These are phyloP conservation scores for Zelostemma sp. DNA, from an alignment of 1,140 invertebrate genomes.

Conservation along the genomic window DNA sequence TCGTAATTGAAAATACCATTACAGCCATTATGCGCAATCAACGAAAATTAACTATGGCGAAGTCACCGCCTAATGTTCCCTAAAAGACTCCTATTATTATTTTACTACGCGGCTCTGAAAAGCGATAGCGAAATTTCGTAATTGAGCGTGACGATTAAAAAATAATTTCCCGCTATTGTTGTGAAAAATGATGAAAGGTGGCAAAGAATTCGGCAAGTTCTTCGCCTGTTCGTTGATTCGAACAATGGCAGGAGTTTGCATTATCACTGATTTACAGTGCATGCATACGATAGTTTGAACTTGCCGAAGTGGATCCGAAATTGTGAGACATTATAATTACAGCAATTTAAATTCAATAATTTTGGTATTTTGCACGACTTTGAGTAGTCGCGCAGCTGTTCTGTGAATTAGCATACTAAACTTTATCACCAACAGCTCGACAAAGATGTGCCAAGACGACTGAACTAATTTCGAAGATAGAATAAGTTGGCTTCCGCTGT, in stretches of 20 bases:
- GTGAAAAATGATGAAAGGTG: too few relatives aligned
- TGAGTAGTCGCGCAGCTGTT: conserved; percentile 66
- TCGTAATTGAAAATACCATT: conserved; percentile 59
- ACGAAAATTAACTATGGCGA: conserved; percentile 20
- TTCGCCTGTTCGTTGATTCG: too few relatives aligned
- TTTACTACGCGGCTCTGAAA: too few relatives aligned
- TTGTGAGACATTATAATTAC: conserved; percentile 68
- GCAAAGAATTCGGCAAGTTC: too few relatives aligned
- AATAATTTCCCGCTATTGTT: too few relatives aligned
- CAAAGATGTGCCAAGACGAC: conserved; percentile 70
- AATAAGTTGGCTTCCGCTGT: conserved; percentile 64
- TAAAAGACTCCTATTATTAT: too few relatives aligned
- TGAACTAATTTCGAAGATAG: conserved; percentile 71
- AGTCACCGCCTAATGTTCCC: too few relatives aligned
- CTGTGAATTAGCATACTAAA: conserved; percentile 71
- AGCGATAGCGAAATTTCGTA: too few relatives aligned
- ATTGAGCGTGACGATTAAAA: too few relatives aligned
- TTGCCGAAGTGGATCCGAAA: conserved; percentile 42
- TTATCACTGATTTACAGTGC: too few relatives aligned
- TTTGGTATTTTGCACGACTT: conserved; percentile 64
- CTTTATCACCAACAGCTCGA: conserved; percentile 71
- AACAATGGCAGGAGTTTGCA: too few relatives aligned
- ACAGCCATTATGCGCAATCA: conserved; percentile 48
- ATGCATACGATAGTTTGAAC: conserved; percentile 27
- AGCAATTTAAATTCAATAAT: conserved; percentile 72